Conservation (phyloP, 2,888 invertebrate species). For the Drosophila prolongata region DNA sequence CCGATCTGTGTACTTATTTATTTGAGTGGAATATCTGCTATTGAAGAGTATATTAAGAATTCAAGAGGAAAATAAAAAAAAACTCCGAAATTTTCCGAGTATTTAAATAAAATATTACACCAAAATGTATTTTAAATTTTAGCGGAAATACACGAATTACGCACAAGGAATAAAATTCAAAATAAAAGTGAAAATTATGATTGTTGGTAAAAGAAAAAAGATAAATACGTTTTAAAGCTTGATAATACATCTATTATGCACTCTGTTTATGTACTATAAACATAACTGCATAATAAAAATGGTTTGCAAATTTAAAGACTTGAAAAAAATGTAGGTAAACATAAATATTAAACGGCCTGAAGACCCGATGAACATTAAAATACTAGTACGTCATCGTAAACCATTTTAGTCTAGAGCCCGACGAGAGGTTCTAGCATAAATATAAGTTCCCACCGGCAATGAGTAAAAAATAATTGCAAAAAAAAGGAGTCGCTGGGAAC, state of each 20-base stretch:
- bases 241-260: too few species aligned
- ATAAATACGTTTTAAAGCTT: too few species aligned
- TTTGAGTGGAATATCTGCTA: slow-evolving; percentile 14
- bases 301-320: too few species aligned
- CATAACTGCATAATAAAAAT: too few species aligned
- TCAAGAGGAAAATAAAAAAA: background rate
- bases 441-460: slow-evolving; percentile 13
- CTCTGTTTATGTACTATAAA: too few species aligned
- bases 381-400: slow-evolving; percentile 2
- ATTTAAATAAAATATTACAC: background rate
- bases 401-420: background rate
- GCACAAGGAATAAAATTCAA: too few species aligned
- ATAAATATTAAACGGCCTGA: background rate
- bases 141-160: too few species aligned
- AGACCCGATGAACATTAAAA: background rate
- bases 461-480: slow-evolving; percentile 27
- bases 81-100: background rate
- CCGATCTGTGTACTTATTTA: slow-evolving; percentile 12
- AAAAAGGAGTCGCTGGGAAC: slow-evolving; percentile 16
- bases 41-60: slow-evolving; percentile 9
- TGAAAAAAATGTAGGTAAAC: too few species aligned
- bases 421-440: background rate
- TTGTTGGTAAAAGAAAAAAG: too few species aligned
- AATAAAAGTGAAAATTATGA: too few species aligned
- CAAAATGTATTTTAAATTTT: too few species aligned